These are phyloP conservation scores for Metellina segmentata DNA, from an alignment of 2,888 invertebrate genomes.

Conservation along the genomic window DNA sequence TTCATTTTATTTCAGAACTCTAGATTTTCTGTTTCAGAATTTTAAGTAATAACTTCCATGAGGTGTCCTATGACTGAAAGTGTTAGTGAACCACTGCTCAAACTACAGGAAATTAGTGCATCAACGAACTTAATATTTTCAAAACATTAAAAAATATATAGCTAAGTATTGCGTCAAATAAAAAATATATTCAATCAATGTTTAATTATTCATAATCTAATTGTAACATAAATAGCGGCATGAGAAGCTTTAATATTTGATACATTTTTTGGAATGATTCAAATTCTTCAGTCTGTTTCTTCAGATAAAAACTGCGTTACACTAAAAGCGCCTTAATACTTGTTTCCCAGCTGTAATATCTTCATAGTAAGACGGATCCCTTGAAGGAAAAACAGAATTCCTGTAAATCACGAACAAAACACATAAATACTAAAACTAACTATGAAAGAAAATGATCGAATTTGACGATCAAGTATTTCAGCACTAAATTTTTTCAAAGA, in stretches of 20 bases:
- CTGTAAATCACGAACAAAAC: background rate
- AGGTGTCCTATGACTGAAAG: no score
- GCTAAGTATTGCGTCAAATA: background rate
- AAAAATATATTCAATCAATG: background rate
- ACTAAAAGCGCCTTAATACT: slow-evolving; percentile 8
- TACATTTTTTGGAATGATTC: background rate
- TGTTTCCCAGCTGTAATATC: slow-evolving; percentile 27
- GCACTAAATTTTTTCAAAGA: background rate
- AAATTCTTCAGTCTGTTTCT: background rate
- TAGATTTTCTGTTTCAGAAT: no score
- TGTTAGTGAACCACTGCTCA: no score
- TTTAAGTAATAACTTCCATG: no score
- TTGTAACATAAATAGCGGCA: background rate
- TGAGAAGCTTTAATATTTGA: background rate
- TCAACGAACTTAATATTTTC: no score
- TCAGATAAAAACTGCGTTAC: background rate
- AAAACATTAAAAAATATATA: background rate
- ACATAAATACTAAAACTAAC: background rate
- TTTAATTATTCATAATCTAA: background rate
- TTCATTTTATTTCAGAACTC: no score
- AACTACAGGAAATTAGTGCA: no score
- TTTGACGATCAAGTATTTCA: background rate
- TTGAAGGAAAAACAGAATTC: slow-evolving; percentile 15
- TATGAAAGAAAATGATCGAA: background rate
- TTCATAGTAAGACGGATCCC: slow-evolving; percentile 18